Conservation (phyloP, 2,888 invertebrate genomes). For the Anoncus sp. region DNA sequence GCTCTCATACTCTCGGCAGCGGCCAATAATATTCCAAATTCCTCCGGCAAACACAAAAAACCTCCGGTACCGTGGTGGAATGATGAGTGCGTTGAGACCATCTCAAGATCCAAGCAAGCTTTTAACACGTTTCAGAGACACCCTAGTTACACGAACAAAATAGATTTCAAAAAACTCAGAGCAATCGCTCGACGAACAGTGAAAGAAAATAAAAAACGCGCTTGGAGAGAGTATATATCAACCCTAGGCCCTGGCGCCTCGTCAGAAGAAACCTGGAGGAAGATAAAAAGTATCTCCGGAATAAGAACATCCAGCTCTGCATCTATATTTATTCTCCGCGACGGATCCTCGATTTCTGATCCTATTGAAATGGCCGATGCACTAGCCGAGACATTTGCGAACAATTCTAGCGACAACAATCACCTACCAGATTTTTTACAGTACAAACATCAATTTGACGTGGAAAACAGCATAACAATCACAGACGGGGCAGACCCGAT, state of each 20-base stretch:
- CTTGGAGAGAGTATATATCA: constrained; percentile 50
- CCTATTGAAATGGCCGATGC: constrained; percentile 19
- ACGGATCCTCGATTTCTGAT: neutral
- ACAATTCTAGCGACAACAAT: constrained; percentile 32
- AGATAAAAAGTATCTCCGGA: constrained; percentile 50
- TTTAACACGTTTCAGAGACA: constrained; percentile 58
- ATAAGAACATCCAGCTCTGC: neutral
- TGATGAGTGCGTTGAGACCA: constrained; percentile 34
- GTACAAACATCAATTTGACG: constrained; percentile 10
- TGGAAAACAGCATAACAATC: neutral
- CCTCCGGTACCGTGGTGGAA: constrained; percentile 67
- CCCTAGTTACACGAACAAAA: constrained; percentile 45
- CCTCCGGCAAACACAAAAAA: constrained; percentile 30
- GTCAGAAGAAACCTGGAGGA: constrained; percentile 37
- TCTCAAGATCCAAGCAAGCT: constrained; percentile 51
- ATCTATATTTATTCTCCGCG: neutral
- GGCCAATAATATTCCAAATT: constrained; percentile 40
- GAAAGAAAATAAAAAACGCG: constrained; percentile 47
- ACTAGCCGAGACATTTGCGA: constrained; percentile 24
- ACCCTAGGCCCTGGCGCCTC: constrained; percentile 24
- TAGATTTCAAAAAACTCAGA: constrained; percentile 52
- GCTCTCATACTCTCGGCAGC: constrained; percentile 56
- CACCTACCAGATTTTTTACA: constrained; percentile 10
- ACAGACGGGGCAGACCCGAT: neutral
- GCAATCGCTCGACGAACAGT: constrained; percentile 49